A percentile compares a stretch with the other conserved stretches of the same genome.
These are phyloP conservation scores for Sicus ferrugineus DNA, from an alignment of 2,888 invertebrate genomes.

Conservation along the genomic window DNA sequence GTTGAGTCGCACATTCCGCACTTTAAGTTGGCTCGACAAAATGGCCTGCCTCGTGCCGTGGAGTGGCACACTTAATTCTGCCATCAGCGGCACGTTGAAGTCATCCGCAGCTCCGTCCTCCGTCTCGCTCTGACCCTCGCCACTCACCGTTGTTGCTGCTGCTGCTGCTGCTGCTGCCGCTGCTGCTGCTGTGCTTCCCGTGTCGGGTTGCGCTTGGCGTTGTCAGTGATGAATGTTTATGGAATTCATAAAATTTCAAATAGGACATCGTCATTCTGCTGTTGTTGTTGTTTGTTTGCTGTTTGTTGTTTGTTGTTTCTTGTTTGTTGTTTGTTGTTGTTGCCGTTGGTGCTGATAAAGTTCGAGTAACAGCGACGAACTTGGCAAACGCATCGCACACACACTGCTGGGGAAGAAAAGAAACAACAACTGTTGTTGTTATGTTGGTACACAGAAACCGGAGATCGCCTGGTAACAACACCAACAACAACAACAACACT, in stretches of 20 bases:
- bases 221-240: constrained; percentile 41
- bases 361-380: neutral
- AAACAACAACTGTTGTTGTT: neutral
- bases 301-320: no score
- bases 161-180: neutral
- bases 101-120: constrained; percentile 2
- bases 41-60: constrained; percentile 10
- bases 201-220: constrained; percentile 8
- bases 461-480: constrained; percentile 19
- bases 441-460: constrained; percentile 10
- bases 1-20: constrained; percentile 3
- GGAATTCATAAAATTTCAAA: constrained; percentile 44
- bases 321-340: no score
- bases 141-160: no score
- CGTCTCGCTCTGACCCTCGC: neutral
- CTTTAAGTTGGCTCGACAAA: constrained; percentile 8
- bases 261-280: constrained; percentile 42
- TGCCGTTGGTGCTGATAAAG: constrained; percentile 9
- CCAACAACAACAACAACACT: constrained; percentile 9
- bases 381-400: neutral
- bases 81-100: constrained; percentile 29
- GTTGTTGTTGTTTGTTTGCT: constrained; percentile 26
- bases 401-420: neutral
- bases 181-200: no score
- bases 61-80: constrained; percentile 24